Conservation (phyloP, 2,797 vertebrate genomes). For the Galaxias olidus region DNA sequence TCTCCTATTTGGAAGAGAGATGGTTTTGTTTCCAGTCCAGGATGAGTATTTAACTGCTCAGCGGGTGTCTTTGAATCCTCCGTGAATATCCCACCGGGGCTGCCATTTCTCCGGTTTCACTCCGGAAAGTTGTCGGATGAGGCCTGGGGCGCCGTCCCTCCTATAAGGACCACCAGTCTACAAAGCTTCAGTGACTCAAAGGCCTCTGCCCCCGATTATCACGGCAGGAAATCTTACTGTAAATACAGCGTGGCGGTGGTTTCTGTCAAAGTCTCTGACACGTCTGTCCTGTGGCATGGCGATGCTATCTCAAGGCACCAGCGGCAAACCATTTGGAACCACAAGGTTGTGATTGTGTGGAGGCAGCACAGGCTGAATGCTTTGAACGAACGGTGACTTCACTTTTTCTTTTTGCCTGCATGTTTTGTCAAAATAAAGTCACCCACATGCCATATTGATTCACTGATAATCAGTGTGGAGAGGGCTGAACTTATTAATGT, state of each 20-base stretch:
- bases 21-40: slow-evolving; percentile 19
- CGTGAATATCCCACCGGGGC: slow-evolving; percentile 50
- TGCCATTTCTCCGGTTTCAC: slow-evolving; percentile 70
- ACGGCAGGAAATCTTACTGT: not conserved
- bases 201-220: slow-evolving; percentile 13
- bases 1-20: no score
- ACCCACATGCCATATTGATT: no score
- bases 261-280: not conserved
- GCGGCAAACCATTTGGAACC: no score
- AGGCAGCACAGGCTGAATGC: no score
- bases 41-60: slow-evolving; percentile 45
- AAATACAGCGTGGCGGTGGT: not conserved
- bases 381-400: no score
- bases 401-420: no score
- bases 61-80: slow-evolving; percentile 55
- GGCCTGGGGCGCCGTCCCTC: slow-evolving; percentile 40
- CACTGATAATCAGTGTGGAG: no score
- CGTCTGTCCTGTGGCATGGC: no score
- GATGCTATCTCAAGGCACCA: no score
- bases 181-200: slow-evolving; percentile 53
- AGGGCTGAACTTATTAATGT: no score
- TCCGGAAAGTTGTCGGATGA: slow-evolving; percentile 36
- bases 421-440: no score
- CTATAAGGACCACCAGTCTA: slow-evolving; percentile 47
- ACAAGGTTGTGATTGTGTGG: no score